Evolutionary conservation across 2,797 vertebrate species (phyloP), one percentile per base, ranked within the genome.

Genomic region (Falco cherrug): DNA sequence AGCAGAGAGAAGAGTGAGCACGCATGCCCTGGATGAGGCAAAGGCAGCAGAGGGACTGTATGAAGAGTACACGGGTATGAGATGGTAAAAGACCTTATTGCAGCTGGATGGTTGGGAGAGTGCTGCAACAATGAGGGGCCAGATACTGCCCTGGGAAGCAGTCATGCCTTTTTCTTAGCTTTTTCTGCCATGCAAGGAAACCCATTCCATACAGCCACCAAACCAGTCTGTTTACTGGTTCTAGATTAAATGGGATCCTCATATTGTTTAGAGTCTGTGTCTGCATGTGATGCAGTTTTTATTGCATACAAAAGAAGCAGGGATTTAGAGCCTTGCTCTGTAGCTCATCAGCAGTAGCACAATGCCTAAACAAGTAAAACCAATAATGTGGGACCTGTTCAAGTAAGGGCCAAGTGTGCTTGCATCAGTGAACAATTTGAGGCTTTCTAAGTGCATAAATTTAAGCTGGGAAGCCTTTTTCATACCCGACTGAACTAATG

Each of bases 361-460:
- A 28, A 21, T 53, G 79, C 70, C 86, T 85, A 48, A 90, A 79
- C 64, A 84, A 82, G 63, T 59, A 33, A 87, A 94, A 67, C 43
- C 61, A 39, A 56, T 84, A 77, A 37, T 47, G 77, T 80, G 75
- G 48, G 84, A 85, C 84, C 71, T 83, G 78, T 59, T 80, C 80
- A 87, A 92, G 93, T 70, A 93, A 74, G 91, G 91, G 77, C 73
- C 80, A 47, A 75, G 47, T 22, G 26, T 63, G 24, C 41, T 94
- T 96, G 94, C 95, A 84, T 96, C 89, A 95, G 74, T 95, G 95
- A 96, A 95, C 91, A 95, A 94, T 78, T 59, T 76, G 88, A 89
- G 51, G 51, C 81, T 94, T 94, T 93, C 92, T 78, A 95, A 85
- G 85, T 85, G 76, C 69, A 80, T 83, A 95, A 86, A 89, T 95